phyloP scores from a whole-genome alignment of 2,888 invertebrate genomes.

The Notodonta dromedarius region DNA sequence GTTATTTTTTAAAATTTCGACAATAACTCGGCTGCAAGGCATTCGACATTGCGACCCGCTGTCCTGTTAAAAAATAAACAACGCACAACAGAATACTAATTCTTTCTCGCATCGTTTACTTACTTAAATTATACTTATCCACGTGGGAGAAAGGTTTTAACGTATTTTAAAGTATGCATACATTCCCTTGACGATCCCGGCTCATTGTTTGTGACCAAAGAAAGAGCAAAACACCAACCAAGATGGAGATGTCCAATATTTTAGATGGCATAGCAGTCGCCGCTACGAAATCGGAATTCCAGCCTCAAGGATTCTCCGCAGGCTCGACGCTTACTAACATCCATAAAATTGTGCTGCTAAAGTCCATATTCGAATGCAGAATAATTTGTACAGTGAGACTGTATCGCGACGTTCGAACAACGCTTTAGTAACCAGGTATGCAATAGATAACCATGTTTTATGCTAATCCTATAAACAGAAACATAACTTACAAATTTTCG shows the following conservation, averaged over 20 bases:
- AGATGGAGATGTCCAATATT: conserved; percentile 85
- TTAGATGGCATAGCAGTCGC: conserved; percentile 83
- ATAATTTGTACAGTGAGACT: conserved; percentile 55
- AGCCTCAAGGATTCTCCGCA: conserved; percentile 66
- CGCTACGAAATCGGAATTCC: conserved; percentile 81
- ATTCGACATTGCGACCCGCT: neutral
- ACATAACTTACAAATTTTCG: conserved; percentile 79
- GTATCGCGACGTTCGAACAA: conserved; percentile 71
- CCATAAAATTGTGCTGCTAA: conserved; percentile 57
- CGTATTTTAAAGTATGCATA: conserved; percentile 77
- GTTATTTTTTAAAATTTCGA: too few relatives aligned
- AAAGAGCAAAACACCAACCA: conserved; percentile 79
- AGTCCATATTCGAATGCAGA: conserved; percentile 58
- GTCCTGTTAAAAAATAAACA: conserved; percentile 3
- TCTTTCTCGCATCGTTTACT: conserved; percentile 26
- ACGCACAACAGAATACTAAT: conserved; percentile 6
- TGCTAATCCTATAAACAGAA: conserved; percentile 76
- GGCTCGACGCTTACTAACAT: conserved; percentile 46
- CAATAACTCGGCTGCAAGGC: neutral
- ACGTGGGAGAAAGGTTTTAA: conserved; percentile 64
- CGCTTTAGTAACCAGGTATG: conserved; percentile 78
- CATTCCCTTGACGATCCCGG: conserved; percentile 79
- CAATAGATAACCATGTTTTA: conserved; percentile 81
- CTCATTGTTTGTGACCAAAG: conserved; percentile 80
- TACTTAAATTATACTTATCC: conserved; percentile 50